A percentile compares a stretch with the other conserved stretches of the same genome.
Evolutionary conservation across 2,888 invertebrate genomes (phyloP).

Genomic region (Pardosa pseudoannulata): DNA sequence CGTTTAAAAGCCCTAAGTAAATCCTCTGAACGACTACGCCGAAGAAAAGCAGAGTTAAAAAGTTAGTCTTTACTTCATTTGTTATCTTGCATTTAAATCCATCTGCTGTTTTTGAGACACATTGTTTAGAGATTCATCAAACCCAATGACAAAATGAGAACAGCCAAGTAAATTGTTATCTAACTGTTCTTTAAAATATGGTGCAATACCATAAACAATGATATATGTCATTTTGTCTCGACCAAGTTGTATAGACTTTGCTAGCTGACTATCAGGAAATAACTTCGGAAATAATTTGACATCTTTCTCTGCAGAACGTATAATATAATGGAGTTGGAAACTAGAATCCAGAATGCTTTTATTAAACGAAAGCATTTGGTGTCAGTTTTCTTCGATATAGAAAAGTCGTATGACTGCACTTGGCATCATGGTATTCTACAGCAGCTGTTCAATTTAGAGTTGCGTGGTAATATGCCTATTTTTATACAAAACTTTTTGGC

Average conservation of each 20-base stretch:
- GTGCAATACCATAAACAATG: constrained; percentile 13
- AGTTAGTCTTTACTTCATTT: not conserved
- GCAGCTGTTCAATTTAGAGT: too few species aligned
- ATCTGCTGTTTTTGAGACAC: constrained; percentile 25
- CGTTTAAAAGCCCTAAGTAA: not conserved
- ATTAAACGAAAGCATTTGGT: too few species aligned
- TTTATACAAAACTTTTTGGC: too few species aligned
- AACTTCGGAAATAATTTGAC: not conserved
- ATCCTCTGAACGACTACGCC: not conserved
- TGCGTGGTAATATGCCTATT: too few species aligned
- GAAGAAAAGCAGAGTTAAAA: constrained; percentile 21
- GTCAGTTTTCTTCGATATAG: too few species aligned
- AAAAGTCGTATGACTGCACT: too few species aligned
- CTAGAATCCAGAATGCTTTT: too few species aligned
- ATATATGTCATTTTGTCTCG: constrained; percentile 14
- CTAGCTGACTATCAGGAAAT: constrained; percentile 32
- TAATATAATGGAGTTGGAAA: too few species aligned
- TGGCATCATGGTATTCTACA: too few species aligned
- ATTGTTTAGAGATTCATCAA: constrained; percentile 8
- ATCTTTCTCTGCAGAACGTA: constrained; percentile 43
- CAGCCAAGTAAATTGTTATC: not conserved
- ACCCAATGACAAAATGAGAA: constrained; percentile 4
- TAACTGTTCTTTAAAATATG: not conserved
- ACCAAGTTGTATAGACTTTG: not conserved
- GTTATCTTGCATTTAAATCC: constrained; percentile 9